Evolutionary conservation across 2,113 vertebrate species (phyloP).

Genomic region (Petaurus breviceps): DNA sequence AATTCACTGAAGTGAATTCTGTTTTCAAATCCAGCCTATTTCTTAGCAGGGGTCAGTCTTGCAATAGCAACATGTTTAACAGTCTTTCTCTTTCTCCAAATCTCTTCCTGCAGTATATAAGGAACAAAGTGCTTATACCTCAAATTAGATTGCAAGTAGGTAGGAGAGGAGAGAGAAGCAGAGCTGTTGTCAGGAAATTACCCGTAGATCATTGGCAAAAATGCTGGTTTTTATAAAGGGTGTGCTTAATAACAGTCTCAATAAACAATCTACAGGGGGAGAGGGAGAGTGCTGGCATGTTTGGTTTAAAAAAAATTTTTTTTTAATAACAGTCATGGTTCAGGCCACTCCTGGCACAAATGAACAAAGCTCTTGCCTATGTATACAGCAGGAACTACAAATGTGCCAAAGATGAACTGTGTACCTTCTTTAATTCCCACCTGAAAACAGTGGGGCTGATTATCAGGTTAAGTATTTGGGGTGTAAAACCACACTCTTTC

Average conservation of each 20-base stretch:
- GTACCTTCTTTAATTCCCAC: not conserved
- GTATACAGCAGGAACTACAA: not conserved
- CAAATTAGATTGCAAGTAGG: not conserved
- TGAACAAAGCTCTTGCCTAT: slow-evolving; percentile 20
- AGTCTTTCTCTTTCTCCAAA: not conserved
- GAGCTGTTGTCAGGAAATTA: not conserved
- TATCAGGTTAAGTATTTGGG: not conserved
- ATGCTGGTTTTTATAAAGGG: not conserved
- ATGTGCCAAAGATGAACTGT: not conserved
- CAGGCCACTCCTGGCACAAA: slow-evolving; percentile 24
- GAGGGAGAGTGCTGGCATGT: not conserved
- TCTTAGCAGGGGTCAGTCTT: slow-evolving; percentile 68
- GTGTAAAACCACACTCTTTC: not conserved
- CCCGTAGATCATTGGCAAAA: slow-evolving; percentile 29
- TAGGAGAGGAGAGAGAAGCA: not conserved
- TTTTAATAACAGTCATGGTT: slow-evolving; percentile 35
- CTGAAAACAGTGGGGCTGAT: not conserved
- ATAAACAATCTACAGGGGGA: not conserved
- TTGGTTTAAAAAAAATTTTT: slow-evolving; percentile 7
- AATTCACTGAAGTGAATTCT: slow-evolving; percentile 39
- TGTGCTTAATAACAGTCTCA: slow-evolving; percentile 9
- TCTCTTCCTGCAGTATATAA: not conserved
- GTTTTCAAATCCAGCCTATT: not conserved
- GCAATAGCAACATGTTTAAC: slow-evolving; percentile 60
- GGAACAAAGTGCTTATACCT: slow-evolving; percentile 22